A percentile compares a stretch with the other conserved stretches of the same genome.
phyloP scores from a whole-genome alignment of 1,140 invertebrate genomes.

The Euura lappo region DNA sequence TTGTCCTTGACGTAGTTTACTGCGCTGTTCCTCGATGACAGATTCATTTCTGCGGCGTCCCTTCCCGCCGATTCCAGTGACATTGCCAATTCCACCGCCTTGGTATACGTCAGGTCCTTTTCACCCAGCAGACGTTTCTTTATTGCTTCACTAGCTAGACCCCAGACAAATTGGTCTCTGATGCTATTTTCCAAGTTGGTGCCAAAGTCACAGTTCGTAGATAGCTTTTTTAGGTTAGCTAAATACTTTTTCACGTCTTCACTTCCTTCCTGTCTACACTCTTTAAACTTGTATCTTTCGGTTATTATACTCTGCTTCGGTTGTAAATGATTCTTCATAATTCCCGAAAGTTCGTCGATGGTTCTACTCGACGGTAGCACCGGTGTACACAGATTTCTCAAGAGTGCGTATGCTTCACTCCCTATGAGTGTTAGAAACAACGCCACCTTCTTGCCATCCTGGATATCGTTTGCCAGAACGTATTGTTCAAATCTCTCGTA shows the following conservation, averaged over 20 bases:
- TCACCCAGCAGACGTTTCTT: slow-evolving; percentile 16
- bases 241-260: slow-evolving; percentile 12
- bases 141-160: slow-evolving; percentile 2
- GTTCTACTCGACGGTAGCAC: slow-evolving; percentile 9
- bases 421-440: slow-evolving; percentile 27
- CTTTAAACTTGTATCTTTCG: slow-evolving; percentile 30
- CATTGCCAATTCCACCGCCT: slow-evolving; percentile 12
- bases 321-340: slow-evolving; percentile 25
- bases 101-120: background rate
- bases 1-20: background rate
- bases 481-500: slow-evolving; percentile 26
- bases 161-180: background rate
- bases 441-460: slow-evolving; percentile 12
- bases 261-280: slow-evolving; percentile 18
- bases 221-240: slow-evolving; percentile 14
- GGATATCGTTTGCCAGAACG: slow-evolving; percentile 13
- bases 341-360: background rate
- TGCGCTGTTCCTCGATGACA: background rate
- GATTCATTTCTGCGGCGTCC: background rate
- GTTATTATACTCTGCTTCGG: slow-evolving; percentile 22
- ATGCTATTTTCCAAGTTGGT: background rate
- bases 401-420: slow-evolving; percentile 24
- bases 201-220: slow-evolving; percentile 12
- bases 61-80: slow-evolving; percentile 11
- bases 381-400: slow-evolving; percentile 29